Percentiles rank a stretch among this genome's conserved stretches.
Evolutionary conservation across 2,797 vertebrate species (phyloP).

Genomic region (Phaenicophaeus curvirostris): DNA sequence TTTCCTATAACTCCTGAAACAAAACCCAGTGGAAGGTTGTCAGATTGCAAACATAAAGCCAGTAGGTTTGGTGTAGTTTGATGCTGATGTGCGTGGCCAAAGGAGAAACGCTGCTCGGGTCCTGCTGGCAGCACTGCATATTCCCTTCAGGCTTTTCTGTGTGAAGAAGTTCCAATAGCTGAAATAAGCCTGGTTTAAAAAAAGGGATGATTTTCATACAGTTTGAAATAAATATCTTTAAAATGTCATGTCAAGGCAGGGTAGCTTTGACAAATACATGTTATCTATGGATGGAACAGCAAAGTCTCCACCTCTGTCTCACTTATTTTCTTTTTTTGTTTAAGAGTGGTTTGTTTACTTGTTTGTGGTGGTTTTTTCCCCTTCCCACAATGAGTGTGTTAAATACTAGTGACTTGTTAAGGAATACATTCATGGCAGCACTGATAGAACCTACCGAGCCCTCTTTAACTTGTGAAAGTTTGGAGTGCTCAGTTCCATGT

Average conservation of each 20-base stretch:
- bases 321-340: not conserved
- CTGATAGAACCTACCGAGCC: not conserved
- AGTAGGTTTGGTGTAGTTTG: not conserved
- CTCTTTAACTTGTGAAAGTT: not conserved
- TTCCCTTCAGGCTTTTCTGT: not conserved
- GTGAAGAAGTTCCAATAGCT: not conserved
- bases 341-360: not conserved
- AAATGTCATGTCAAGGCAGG: not conserved
- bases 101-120: not conserved
- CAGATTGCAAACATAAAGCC: rapidly evolving
- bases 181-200: not conserved
- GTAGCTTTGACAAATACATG: not conserved
- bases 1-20: not conserved
- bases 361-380: not conserved
- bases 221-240: not conserved
- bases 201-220: not conserved
- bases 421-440: not conserved
- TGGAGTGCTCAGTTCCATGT: not conserved
- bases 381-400: not conserved
- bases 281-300: not conserved
- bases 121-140: not conserved
- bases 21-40: not conserved
- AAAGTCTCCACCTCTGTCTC: not conserved
- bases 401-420: not conserved
- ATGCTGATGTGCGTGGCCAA: not conserved